Conservation (phyloP, 2,113 vertebrate genomes). For the Connochaetes taurinus region DNA sequence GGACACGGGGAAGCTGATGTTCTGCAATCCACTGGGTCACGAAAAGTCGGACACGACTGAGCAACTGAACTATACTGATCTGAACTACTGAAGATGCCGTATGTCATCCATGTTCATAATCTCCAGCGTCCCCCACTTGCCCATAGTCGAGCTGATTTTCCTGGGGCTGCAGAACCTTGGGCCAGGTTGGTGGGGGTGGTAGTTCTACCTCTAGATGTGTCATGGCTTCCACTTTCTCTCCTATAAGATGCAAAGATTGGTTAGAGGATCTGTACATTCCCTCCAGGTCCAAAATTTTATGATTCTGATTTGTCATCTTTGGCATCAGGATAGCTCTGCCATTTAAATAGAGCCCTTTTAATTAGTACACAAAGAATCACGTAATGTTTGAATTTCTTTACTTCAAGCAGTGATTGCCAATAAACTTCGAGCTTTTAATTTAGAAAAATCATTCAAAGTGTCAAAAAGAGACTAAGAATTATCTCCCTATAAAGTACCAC, state of each 20-base stretch:
- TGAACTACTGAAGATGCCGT: background rate
- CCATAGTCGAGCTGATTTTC: background rate
- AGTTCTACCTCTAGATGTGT: background rate
- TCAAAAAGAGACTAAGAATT: background rate
- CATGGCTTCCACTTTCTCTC: background rate
- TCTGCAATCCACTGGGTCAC: background rate
- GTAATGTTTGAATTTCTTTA: constrained; percentile 28
- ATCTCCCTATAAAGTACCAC: background rate
- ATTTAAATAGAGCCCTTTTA: constrained; percentile 3
- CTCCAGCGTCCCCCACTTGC: no score
- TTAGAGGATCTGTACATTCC: background rate
- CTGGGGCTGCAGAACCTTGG: background rate
- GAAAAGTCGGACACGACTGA: fast-evolving
- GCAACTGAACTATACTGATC: background rate
- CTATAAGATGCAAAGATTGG: background rate
- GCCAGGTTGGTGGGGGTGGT: background rate
- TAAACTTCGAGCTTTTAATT: constrained; percentile 37
- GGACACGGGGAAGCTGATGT: background rate
- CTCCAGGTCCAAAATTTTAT: background rate
- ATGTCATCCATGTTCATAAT: background rate
- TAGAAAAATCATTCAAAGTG: background rate
- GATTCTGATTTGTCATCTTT: background rate
- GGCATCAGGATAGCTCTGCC: background rate
- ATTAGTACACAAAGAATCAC: background rate
- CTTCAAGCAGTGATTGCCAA: background rate